Base-by-base conservation (phyloP, 2,797 vertebrate species). In the Myotis findleyi region DNA sequence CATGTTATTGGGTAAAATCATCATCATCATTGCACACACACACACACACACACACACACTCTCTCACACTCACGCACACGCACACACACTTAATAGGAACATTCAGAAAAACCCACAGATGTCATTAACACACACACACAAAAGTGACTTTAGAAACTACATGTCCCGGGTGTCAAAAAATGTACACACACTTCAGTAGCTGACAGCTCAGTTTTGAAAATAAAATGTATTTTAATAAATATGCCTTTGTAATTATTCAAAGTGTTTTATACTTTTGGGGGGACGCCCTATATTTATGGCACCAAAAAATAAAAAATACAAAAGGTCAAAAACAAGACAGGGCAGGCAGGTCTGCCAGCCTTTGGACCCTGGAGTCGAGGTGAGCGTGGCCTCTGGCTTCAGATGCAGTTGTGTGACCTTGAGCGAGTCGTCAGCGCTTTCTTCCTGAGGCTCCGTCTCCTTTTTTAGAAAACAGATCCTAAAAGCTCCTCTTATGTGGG, bases 391-490 rank as follows among this genome's bases (percentile, higher is more conserved):
- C 86, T 82, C 64, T 69, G 49, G 66, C 77, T 93, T 94, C 77
- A 73, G 33, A 64, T 62, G 91, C 44, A 44, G 69, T 14, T 83
- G 73, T 18, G 44, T 82, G 82, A 94, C 75, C 82, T 83, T 83
- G 62, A n/a, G 6, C 13, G 71, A 68, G 16, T 69, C 16, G 68
- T 0, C 30, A 4, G 81, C 73, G 64, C 25, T 80, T 86, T 64
- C 20, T 80, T 66, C 68, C 41, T 66, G 66, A 69, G 20, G 77
- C 36, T 85, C 27, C 23, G 30, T 36, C 91, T 49, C 21, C 68
- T 44, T 38, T 77, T 73, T 87, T 21, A 53, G 87, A 95, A 93
- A 77, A 71, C 13, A 68, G 69, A 59, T 75, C 53, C 33, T 57
- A 72, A 80, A 83, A 55, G 55, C 69, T 82, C 47, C 90, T 81